Conservation (phyloP, 1,140 invertebrate genomes). For the Eciton burchellii region DNA sequence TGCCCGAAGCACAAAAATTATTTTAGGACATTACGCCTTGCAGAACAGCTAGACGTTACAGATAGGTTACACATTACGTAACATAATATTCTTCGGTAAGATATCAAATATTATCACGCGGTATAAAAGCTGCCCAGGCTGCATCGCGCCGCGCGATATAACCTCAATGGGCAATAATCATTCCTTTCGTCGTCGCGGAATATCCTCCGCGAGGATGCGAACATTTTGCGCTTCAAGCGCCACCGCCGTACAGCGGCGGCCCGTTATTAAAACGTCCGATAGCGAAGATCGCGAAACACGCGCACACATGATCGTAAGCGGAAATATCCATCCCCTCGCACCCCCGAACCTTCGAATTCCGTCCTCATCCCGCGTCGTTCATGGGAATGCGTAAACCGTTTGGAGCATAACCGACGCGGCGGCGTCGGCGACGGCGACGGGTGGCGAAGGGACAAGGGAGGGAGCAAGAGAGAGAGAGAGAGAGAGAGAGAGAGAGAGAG, state of each 20-base stretch:
- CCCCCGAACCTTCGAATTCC: not conserved
- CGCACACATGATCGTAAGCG: conserved; percentile 47
- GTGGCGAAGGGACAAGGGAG: no score
- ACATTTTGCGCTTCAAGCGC: conserved; percentile 26
- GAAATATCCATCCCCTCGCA: conserved; percentile 47
- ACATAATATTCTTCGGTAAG: not conserved
- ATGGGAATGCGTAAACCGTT: conserved; percentile 56
- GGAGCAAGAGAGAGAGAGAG: not conserved
- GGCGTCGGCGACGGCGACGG: not conserved
- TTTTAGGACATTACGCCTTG: not conserved
- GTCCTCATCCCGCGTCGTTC: not conserved
- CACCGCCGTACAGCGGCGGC: not conserved
- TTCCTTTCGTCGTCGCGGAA: not conserved
- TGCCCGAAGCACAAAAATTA: not conserved
- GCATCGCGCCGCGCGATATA: no score
- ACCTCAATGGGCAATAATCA: conserved; percentile 12
- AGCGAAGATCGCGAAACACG: conserved; percentile 46
- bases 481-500: not conserved
- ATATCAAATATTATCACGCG: no score
- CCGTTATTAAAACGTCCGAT: conserved; percentile 36
- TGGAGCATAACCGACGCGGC: conserved; percentile 22
- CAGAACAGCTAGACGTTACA: no score
- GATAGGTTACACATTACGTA: not conserved
- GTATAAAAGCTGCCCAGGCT: no score
- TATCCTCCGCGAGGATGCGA: not conserved